A percentile compares a stretch with the other conserved stretches of the same genome.
Conservation (phyloP, 2,113 vertebrate species). For the Vombatus ursinus region DNA sequence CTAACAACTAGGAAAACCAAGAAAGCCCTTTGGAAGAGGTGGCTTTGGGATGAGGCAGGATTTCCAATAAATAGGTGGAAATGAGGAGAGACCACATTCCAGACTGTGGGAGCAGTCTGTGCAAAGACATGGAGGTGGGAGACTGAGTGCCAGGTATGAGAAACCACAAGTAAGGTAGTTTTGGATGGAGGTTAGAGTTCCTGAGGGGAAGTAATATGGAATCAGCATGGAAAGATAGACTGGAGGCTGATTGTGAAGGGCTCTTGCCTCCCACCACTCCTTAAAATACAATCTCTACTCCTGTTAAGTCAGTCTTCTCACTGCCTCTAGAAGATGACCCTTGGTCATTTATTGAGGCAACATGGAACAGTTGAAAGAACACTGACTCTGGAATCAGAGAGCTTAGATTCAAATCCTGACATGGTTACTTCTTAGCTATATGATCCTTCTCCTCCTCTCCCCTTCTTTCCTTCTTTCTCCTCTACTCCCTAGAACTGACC, state of each 20-base stretch:
- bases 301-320: background rate
- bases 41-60: background rate
- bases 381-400: no score
- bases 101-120: background rate
- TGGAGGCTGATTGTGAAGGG: background rate
- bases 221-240: background rate
- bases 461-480: background rate
- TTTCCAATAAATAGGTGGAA: background rate
- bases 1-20: no score
- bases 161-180: background rate
- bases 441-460: background rate
- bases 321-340: background rate
- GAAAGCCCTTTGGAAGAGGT: background rate
- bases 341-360: background rate
- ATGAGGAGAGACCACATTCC: background rate
- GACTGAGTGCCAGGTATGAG: background rate
- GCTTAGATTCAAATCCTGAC: no score
- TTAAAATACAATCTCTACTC: background rate
- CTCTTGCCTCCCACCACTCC: background rate
- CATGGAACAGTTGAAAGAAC: no score
- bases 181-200: background rate
- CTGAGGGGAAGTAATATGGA: background rate
- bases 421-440: background rate
- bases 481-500: background rate
- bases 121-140: background rate